Percentiles rank a stretch among this genome's conserved stretches.
These are phyloP conservation scores for Cataglyphis hispanica DNA, from an alignment of 1,140 invertebrate genomes.

Conservation along the genomic window DNA sequence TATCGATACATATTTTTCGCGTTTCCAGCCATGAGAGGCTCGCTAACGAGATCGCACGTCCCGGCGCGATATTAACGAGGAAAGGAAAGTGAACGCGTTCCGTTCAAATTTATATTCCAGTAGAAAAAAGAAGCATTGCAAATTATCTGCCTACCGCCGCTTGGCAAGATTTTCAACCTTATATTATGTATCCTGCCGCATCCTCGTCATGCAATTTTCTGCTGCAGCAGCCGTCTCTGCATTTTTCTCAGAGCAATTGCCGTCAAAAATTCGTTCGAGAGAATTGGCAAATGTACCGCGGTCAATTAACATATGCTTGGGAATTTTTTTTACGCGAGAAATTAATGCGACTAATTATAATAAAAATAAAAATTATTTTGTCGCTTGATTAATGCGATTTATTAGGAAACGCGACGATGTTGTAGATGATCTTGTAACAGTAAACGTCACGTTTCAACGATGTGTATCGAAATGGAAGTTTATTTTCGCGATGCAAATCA, in stretches of 20 bases:
- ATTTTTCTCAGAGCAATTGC: not conserved
- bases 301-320: not conserved
- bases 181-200: not conserved
- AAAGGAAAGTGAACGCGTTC: constrained; percentile 54
- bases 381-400: not conserved
- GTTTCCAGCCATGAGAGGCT: constrained; percentile 22
- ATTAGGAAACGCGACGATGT: not conserved
- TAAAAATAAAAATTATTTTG: not conserved
- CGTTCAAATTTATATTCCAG: constrained; percentile 59
- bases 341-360: not conserved
- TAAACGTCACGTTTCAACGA: not conserved
- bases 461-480: not conserved
- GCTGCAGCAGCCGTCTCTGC: not conserved
- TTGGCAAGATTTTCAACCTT: constrained; percentile 40
- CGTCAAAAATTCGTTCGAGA: not conserved
- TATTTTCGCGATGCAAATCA: not conserved
- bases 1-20: constrained; percentile 42
- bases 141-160: not conserved
- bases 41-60: constrained; percentile 50
- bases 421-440: not conserved
- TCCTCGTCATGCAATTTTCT: too few relatives aligned
- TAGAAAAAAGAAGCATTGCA: not conserved
- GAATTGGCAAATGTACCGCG: not conserved
- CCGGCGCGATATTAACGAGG: constrained; percentile 43
- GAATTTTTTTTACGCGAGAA: not conserved